These are phyloP conservation scores for Seriola aureovittata DNA, from an alignment of 2,113 vertebrate genomes.

Conservation along the genomic window DNA sequence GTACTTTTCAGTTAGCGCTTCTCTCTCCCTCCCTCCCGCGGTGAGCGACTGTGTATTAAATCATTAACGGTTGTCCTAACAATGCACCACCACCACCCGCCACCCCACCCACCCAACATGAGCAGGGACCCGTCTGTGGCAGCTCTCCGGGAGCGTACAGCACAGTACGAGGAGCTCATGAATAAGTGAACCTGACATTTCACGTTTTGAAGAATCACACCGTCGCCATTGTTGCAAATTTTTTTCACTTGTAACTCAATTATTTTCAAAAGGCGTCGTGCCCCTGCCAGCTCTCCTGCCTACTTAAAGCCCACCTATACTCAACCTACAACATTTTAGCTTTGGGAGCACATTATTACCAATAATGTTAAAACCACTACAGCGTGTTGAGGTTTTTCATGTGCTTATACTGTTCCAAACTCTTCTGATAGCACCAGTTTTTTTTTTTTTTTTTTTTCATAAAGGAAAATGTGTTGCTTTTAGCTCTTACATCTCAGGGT, in stretches of 20 bases:
- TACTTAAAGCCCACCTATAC: not conserved
- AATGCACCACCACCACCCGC: constrained; percentile 33
- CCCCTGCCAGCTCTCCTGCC: not conserved
- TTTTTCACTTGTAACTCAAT: constrained; percentile 12
- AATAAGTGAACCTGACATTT: constrained; percentile 49
- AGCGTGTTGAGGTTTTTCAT: not conserved
- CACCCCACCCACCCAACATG: not conserved
- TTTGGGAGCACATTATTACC: not conserved
- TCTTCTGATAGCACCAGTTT: not conserved
- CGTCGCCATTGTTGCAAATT: constrained; percentile 1
- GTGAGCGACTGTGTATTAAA: constrained; percentile 50
- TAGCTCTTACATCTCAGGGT: too few species aligned
- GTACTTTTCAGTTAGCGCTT: constrained; percentile 27
- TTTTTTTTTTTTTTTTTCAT: too few species aligned
- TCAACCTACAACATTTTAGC: not conserved
- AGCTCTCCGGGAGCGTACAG: not conserved
- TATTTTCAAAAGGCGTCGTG: constrained; percentile 13
- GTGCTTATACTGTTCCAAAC: not conserved
- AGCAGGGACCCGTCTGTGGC: constrained; percentile 25
- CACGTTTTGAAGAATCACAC: constrained; percentile 29
- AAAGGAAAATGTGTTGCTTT: too few species aligned
- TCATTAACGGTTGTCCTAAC: constrained; percentile 61
- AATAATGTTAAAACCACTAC: not conserved
- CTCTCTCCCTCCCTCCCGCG: constrained; percentile 6
- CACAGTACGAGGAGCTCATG: constrained; percentile 31